Conservation (phyloP, 2,888 invertebrate species). For the Watsonalla cultraria region DNA sequence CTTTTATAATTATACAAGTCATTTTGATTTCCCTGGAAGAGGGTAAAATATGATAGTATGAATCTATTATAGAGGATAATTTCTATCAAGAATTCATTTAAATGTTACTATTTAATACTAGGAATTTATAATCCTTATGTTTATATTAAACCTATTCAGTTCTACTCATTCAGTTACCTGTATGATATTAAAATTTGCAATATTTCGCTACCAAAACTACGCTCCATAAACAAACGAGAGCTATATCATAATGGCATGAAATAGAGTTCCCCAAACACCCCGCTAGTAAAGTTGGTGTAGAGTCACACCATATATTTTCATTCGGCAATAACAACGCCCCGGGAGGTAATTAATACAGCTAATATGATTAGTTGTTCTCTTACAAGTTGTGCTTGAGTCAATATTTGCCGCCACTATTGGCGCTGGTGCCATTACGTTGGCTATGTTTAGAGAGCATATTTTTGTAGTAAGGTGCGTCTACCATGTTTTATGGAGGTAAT, state of each 20-base stretch:
- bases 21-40: no score
- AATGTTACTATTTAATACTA: no score
- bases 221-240: conserved; percentile 14
- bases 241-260: conserved; percentile 13
- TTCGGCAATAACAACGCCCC: conserved; percentile 59
- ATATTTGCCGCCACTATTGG: conserved; percentile 10
- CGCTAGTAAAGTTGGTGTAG: conserved; percentile 20
- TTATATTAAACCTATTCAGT: no score
- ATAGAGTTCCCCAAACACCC: conserved; percentile 24
- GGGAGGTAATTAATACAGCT: conserved; percentile 69
- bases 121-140: no score
- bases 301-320: conserved; percentile 64
- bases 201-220: conserved; percentile 5
- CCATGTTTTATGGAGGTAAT: no score
- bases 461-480: background rate
- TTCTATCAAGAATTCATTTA: no score
- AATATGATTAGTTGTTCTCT: conserved; percentile 72
- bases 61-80: no score
- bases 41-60: no score
- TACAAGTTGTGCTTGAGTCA: conserved; percentile 31
- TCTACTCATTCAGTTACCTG: no score
- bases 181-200: no score
- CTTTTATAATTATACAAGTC: no score
- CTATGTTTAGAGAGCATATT: background rate
- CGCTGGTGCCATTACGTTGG: background rate